Conservation (phyloP, 92 coral and sea anemone genomes). For the Metridium senile region DNA sequence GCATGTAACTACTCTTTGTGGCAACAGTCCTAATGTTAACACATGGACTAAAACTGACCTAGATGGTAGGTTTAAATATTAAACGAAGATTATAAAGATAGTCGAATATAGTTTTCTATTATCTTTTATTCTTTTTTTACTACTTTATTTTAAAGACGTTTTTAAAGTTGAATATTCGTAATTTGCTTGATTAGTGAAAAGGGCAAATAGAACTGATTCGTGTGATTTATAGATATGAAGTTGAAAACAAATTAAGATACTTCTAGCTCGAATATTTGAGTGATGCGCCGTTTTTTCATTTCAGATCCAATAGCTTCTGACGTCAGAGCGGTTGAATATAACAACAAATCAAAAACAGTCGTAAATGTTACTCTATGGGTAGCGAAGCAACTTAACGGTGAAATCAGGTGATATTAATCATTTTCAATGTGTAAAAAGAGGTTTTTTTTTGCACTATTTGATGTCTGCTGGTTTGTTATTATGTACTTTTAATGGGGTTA, state of each 20-base stretch:
- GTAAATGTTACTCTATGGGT: slow-evolving; percentile 14
- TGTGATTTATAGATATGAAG: not conserved
- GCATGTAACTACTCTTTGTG: slow-evolving; percentile 5
- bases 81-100: too few species aligned
- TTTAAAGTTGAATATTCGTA: too few species aligned
- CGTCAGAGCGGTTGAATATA: not conserved
- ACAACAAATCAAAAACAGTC: not conserved
- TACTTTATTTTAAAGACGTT: too few species aligned
- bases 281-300: not conserved
- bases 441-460: too few species aligned
- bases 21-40: slow-evolving; percentile 6
- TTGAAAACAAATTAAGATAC: not conserved
- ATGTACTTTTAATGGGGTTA: too few species aligned
- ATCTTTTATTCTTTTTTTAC: too few species aligned
- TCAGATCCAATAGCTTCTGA: slow-evolving; percentile 6
- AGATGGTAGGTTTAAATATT: slow-evolving; percentile 5
- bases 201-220: not conserved
- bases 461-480: too few species aligned
- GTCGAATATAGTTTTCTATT: not conserved
- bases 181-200: too few species aligned
- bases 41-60: not conserved
- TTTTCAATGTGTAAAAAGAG: not conserved
- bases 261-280: not conserved
- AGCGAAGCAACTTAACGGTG: slow-evolving; percentile 7
- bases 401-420: slow-evolving; percentile 3